These are phyloP conservation scores for Rugalucina vietnamica DNA, from an alignment of 2,888 invertebrate species.

Conservation along the genomic window DNA sequence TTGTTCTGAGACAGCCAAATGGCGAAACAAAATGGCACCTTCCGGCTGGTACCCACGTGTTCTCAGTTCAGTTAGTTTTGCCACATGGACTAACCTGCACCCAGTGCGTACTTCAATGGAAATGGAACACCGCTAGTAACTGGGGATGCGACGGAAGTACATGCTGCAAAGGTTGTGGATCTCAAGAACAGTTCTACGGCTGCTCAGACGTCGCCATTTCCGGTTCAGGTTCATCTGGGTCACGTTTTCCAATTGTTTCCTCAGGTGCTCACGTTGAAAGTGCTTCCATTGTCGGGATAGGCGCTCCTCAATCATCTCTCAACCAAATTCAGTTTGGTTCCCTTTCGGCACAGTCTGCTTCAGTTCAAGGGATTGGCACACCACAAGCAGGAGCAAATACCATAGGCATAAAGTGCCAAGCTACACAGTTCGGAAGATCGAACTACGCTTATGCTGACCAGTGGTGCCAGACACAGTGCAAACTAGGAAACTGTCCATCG, in stretches of 20 bases:
- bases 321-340: not conserved
- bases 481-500: constrained; percentile 55
- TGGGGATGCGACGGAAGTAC: constrained; percentile 59
- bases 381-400: not conserved
- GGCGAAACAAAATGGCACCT: constrained; percentile 54
- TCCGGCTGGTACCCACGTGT: constrained; percentile 42
- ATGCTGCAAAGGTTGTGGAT: constrained; percentile 68
- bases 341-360: not conserved
- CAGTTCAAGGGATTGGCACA: not conserved
- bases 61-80: constrained; percentile 53
- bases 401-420: constrained; percentile 26
- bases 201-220: constrained; percentile 53
- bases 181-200: constrained; percentile 64
- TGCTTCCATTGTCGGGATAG: not conserved
- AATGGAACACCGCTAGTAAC: constrained; percentile 64
- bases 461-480: constrained; percentile 61
- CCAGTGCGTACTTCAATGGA: constrained; percentile 61
- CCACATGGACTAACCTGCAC: constrained; percentile 54
- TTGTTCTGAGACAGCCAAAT: constrained; percentile 53
- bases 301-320: not conserved
- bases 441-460: constrained; percentile 47
- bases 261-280: not conserved
- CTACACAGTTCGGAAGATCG: constrained; percentile 38
- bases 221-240: constrained; percentile 13
- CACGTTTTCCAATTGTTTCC: not conserved